Evolutionary conservation across 1,140 invertebrate genomes (phyloP), one percentile per base, ranked within the genome.

Genomic region (Leptopilina clavipes): DNA sequence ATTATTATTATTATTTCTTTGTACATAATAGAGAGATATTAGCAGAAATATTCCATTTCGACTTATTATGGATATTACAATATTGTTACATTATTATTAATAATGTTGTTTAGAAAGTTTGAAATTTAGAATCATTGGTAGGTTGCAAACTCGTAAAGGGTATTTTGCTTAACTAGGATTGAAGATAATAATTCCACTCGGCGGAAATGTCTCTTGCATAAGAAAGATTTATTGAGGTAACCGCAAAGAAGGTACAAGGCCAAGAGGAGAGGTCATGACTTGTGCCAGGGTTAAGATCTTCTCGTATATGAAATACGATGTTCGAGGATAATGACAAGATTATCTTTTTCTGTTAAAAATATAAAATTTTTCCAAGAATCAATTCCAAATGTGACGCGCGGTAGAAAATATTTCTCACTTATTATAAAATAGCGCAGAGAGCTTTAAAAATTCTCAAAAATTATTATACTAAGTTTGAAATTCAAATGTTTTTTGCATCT

Each of bases 211-310:
- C 75, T 72, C 76, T 76, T 48, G 76, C n/a, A 54, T 52, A 77
- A 76, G 81, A 83, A 79, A 73, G 43, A 37, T 18, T 17, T 43
- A 22, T 12, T 37, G 65, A 70, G 65, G 48, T 78, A 44, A 70
- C 9, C 37, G 76, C 59, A 74, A 81, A 5, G 73, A 74, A 70
- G 71, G 10, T 25, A n/a, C 59, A 83, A 78, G 82, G 78, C 78
- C 56, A 74, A 18, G 72, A 43, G n/a, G n/a, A 75, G 72, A 78
- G 82, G 78, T 80, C 40, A 78, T 18, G 7, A 44, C 71, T 18
- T 14, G 31, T 40, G 45, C 79, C 72, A 56, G 59, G 40, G 59
- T 65, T 31, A 31, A 65, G 22, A 31, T 25, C 25, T 65, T 65
- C 11, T 31, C 22, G 22, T n/a, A n/a, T n/a, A n/a, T 1, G 48